Base-by-base conservation (phyloP, 2,888 invertebrate genomes). In the Chloroclystis v-ata region DNA sequence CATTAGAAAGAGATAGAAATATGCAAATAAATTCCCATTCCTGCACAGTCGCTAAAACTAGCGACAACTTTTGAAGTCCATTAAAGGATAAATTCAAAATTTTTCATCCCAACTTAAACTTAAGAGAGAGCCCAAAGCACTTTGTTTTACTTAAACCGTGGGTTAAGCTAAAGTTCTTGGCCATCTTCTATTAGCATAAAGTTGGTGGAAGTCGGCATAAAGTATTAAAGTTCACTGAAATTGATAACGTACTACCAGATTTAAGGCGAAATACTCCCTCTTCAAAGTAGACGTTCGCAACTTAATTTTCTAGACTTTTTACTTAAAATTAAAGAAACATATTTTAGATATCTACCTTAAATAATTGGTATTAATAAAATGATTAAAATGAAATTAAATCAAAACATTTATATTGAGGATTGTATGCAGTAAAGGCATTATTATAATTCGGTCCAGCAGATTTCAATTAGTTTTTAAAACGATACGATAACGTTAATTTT, bases 111-210 rank as follows among this genome's bases (percentile, higher is more conserved):
- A 65, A 70, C 67, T 75, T 67, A 63, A 67, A 72, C 70, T 73
- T 52, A 52, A 55, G 56, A 50, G 56, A 50, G 57, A 53, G 59
- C 55, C 56, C 69, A 66, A 71, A 72, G 75, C 79, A 78, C 77
- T 78, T 77, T 78, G 78, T 80, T 78, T 78, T 78, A 82, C 77
- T 82, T 81, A 80, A 69, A 59, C 67, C 69, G 60, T 65, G 67
- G 77, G 74, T 75, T 75, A 78, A 79, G 75, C 71, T 71, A 56
- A 56, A 60, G 56, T 61, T 61, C 47, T 59, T 65, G 69, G 75
- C 76, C 78, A 79, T 80, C 78, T 69, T 67, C 72, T 81, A 81
- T 82, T 83, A 82, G 78, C 82, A 82, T 83, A 79, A 81, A 80
- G 69, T 82, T 79, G 64, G 47, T 50, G 35, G 44, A 69, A 72